Percentiles rank a stretch among this genome's conserved stretches.
These are phyloP conservation scores for Rhynchopsitta pachyrhyncha DNA, from an alignment of 2,113 vertebrate species.

Conservation along the genomic window DNA sequence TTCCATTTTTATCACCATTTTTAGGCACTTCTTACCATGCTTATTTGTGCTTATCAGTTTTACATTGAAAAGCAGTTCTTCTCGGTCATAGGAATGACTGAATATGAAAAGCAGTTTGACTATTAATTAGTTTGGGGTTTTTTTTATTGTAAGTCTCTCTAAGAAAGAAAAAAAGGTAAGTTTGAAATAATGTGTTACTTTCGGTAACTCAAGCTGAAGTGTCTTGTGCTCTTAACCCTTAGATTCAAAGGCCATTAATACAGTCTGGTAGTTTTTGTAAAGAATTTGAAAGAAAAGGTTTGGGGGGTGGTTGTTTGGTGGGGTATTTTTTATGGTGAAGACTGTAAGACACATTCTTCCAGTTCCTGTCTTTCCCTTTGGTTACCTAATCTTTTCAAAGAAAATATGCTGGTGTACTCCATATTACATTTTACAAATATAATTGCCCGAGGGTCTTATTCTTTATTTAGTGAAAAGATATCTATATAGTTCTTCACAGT, in stretches of 20 bases:
- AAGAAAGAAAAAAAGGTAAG: not conserved
- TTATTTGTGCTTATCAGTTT: not conserved
- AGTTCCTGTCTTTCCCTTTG: not conserved
- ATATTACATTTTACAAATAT: not conserved
- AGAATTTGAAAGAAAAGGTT: not conserved
- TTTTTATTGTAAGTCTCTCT: not conserved
- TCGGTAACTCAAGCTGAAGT: not conserved
- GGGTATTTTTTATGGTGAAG: not conserved
- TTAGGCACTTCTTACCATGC: not conserved
- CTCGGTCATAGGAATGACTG: not conserved
- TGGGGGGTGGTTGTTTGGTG: not conserved
- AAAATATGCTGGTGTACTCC: not conserved
- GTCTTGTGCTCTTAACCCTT: not conserved
- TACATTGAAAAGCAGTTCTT: not conserved
- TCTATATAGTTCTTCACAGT: fast-evolving
- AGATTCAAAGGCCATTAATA: not conserved
- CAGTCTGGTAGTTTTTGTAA: not conserved
- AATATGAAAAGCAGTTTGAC: not conserved
- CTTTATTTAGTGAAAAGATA: not conserved
- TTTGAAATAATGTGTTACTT: not conserved
- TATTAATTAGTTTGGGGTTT: fast-evolving
- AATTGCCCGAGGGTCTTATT: not conserved
- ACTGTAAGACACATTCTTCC: not conserved
- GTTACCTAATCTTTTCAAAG: not conserved
- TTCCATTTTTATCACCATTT: not conserved